Evolutionary conservation across 2,888 invertebrate genomes (phyloP), one percentile per base, ranked within the genome.

Genomic region (Mylabris sibirica): DNA sequence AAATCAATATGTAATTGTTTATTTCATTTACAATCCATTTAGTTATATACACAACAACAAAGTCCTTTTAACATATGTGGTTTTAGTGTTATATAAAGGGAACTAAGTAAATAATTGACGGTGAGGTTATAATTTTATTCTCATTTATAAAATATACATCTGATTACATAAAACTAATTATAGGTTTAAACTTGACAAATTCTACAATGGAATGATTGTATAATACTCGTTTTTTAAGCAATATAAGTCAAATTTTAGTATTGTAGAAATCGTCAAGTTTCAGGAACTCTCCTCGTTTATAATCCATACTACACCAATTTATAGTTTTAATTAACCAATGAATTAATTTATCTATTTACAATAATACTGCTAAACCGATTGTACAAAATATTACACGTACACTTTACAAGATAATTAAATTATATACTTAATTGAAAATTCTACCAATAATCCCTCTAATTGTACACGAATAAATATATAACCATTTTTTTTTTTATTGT

Each of bases 11-110:
- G 17, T 73, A 73, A 67, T 75, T 73, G 75, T 79, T 78, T 80
- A 78, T 79, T 74, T 80, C 80, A 78, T 79, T 82, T 81, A 82
- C 81, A 82, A 79, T 82, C 81, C 83, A 84, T 80, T 80, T 79
- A 57, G 22, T 76, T 82, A 84, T 84, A 77, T 84, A 84, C 84
- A 84, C 82, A 83, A 83, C 84, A 84, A 84, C 82, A 81, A 83
- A 63, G 35, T 79, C 79, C 69, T 71, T 75, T 68, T 69, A 73
- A 75, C 72, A 57, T 14, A 57, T 30, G 30, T 30, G 8, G 62
- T 72, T n/a, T n/a, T n/a, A 73, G 64, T 72, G 64, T 63, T 70
- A 68, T 65, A 63, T 66, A 71, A 66, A 66, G 68, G 34, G 66
- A 73, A 74, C 70, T 71, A 68, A 64, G 30, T 69, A 72, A 70